A percentile compares a stretch with the other conserved stretches of the same genome.
Conservation (phyloP, 2,888 invertebrate genomes). For the Copidosoma aretas region DNA sequence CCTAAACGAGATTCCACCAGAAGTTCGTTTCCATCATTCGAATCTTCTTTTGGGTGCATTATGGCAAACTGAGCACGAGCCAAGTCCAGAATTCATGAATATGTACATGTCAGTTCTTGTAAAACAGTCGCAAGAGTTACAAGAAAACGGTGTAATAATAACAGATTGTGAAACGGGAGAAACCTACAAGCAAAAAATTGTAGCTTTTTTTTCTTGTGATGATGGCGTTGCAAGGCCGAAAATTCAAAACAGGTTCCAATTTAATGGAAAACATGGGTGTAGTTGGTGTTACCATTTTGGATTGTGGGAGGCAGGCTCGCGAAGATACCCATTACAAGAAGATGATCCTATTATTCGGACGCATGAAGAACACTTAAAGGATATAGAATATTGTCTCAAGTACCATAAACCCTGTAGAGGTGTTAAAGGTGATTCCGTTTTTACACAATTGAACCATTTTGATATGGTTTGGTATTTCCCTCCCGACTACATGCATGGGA, state of each 20-base stretch:
- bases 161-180: conserved; percentile 8
- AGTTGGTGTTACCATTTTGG: conserved; percentile 17
- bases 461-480: no score
- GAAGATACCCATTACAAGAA: not conserved
- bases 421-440: no score
- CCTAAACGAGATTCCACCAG: conserved; percentile 16
- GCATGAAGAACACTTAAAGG: not conserved
- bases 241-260: conserved; percentile 18
- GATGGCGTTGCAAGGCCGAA: conserved; percentile 19
- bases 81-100: conserved; percentile 37
- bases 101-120: conserved; percentile 36
- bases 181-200: conserved; percentile 1
- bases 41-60: conserved; percentile 21
- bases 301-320: not conserved
- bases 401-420: no score
- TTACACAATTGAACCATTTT: no score
- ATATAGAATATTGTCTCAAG: no score
- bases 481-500: no score
- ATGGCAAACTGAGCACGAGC: conserved; percentile 36
- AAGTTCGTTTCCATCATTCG: conserved; percentile 14
- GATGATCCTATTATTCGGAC: not conserved
- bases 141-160: not conserved
- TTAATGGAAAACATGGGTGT: conserved; percentile 17
- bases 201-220: no score
- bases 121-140: not conserved